Base-by-base conservation (phyloP, 2,113 vertebrate species). In the Oreochromis niloticus region DNA sequence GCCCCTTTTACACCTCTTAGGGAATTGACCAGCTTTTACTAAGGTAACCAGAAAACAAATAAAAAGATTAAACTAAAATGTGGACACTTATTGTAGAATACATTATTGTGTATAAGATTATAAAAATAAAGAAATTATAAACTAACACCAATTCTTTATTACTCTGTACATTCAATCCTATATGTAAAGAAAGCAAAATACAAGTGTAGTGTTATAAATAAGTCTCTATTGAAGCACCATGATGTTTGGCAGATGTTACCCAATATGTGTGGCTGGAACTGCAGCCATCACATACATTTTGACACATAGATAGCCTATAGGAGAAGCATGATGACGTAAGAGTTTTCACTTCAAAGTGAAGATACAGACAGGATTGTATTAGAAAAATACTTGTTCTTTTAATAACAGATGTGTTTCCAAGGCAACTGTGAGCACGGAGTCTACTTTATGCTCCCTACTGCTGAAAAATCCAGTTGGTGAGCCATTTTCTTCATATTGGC, bases 351-450 rank as follows among this genome's bases (percentile, higher is more conserved):
- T 78, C 43, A 78, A 78, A 78, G 43, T 78, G 10, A 32, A n/a
- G 27, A 32, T 30, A 30, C 16, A 78, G 43, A 50, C 27, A n/a
- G 16, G 27, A 78, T 50, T 19, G 9, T 19, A 32, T 78, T 50
- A 50, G 16, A 50, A 78, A 22, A 36, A 46, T 36, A 22, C 30
- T 22, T 54, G 30, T 54, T 83, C 55, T 80, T 80, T 78, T 80
- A 78, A 80, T 91, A 87, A 87, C 84, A 85, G 85, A 52, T 16
- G 36, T 50, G 94, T 95, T 94, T 89, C 94, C 91, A 93, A 87
- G 90, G 92, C 84, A 95, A 93, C 95, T 63, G 86, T 81, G 84
- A 82, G 80, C 46, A 55, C 56, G 2, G 81, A 85, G 84, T 85
- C 22, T 84, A 66, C n/a, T 27, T 85, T 56, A 22, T 80, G 66